Evolutionary conservation across 1,140 invertebrate genomes (phyloP).

Genomic region (Philotrypesis tridentata): DNA sequence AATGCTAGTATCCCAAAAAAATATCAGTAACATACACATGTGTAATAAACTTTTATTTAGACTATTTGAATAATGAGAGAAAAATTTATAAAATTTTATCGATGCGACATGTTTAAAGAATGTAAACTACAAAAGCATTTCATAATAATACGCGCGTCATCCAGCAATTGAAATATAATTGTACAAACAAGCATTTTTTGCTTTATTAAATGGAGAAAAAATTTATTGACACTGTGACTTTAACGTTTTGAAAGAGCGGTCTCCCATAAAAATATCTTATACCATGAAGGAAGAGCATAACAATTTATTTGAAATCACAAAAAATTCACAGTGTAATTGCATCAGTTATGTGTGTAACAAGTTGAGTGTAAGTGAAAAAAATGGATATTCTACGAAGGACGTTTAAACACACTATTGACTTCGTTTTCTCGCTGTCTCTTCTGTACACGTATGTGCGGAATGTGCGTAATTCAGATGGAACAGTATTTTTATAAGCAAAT

Average conservation of each 20-base stretch:
- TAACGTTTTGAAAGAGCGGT: constrained; percentile 16
- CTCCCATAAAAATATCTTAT: neutral
- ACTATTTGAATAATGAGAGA: too few species aligned
- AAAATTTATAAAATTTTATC: too few species aligned
- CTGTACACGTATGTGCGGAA: too few species aligned
- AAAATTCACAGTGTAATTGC: neutral
- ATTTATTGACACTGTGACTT: neutral
- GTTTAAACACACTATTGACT: neutral
- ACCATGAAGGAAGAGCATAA: neutral
- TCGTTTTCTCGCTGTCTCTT: too few species aligned
- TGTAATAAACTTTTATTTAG: too few species aligned
- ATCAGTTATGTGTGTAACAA: neutral
- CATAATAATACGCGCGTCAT: neutral
- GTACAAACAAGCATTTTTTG: neutral
- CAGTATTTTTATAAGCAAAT: too few species aligned
- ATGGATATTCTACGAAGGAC: neutral
- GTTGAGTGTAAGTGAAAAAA: neutral
- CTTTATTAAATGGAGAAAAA: neutral
- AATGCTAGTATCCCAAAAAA: too few species aligned
- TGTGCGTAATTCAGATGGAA: too few species aligned
- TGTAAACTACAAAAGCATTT: neutral
- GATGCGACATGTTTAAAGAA: too few species aligned
- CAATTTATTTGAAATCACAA: neutral
- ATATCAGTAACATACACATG: too few species aligned
- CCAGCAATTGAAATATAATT: neutral